Evolutionary conservation across 1,140 invertebrate genomes (phyloP).

Genomic region (Caenorhabditis briggsae): DNA sequence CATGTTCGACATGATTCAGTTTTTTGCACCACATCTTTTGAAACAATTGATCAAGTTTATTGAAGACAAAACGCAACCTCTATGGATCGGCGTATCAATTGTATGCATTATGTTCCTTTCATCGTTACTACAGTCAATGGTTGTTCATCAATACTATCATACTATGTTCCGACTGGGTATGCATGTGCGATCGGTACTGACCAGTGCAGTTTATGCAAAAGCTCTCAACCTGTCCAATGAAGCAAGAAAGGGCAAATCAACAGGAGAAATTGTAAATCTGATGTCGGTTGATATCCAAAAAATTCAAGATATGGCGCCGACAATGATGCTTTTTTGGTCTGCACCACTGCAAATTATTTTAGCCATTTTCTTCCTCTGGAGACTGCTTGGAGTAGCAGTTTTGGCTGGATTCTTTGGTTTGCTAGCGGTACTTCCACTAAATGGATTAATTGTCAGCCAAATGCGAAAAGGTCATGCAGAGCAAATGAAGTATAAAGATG

Average conservation of each 20-base stretch:
- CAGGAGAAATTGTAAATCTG: constrained; percentile 81
- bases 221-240: constrained; percentile 78
- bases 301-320: constrained; percentile 51
- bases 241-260: constrained; percentile 78
- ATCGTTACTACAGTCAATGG: constrained; percentile 80
- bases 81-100: constrained; percentile 60
- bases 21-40: constrained; percentile 72
- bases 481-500: constrained; percentile 78
- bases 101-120: constrained; percentile 60
- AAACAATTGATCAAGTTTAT: constrained; percentile 81
- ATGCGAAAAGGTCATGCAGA: background rate
- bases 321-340: constrained; percentile 50
- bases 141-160: constrained; percentile 90
- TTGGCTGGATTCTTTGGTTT: constrained; percentile 91
- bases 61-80: constrained; percentile 19
- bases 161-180: constrained; percentile 91
- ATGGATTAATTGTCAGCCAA: background rate
- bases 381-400: constrained; percentile 84
- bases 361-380: constrained; percentile 46
- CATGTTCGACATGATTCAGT: constrained; percentile 73
- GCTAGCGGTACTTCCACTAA: constrained; percentile 79
- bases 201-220: constrained; percentile 93
- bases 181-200: constrained; percentile 89
- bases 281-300: constrained; percentile 80
- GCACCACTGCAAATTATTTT: constrained; percentile 51